Evolutionary conservation across 2,888 invertebrate species (phyloP).

Genomic region (Geophilus truncorum): DNA sequence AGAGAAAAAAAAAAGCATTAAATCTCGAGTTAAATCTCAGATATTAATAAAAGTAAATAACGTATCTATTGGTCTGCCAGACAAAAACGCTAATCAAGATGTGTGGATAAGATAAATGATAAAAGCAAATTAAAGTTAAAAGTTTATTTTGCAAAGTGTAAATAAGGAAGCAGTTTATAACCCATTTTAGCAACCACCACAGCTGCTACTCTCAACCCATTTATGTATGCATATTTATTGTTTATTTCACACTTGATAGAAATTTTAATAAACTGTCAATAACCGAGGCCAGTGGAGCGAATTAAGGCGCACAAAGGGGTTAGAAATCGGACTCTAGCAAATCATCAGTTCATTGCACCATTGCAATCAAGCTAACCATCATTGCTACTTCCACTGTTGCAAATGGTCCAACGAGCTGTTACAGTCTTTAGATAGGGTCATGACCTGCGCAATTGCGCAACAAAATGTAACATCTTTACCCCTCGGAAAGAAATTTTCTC

Average conservation of each 20-base stretch:
- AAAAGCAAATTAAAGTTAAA: not conserved
- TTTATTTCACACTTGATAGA: slow-evolving; percentile 31
- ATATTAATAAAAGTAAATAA: not conserved
- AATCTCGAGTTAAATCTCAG: not conserved
- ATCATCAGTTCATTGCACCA: slow-evolving; percentile 16
- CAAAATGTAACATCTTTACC: not conserved
- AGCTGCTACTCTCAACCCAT: not conserved
- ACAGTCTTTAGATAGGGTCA: not conserved
- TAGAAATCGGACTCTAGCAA: slow-evolving; percentile 8
- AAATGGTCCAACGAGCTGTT: slow-evolving; percentile 2
- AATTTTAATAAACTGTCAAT: slow-evolving; percentile 28
- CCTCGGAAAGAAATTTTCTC: not conserved
- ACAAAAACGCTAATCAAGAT: not conserved
- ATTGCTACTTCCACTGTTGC: not conserved
- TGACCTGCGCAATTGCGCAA: not conserved
- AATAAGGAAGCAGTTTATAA: not conserved
- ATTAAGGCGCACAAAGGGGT: slow-evolving; percentile 14
- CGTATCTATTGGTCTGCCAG: slow-evolving; percentile 2
- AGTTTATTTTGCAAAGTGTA: not conserved
- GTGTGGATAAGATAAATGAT: not conserved
- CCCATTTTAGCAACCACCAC: not conserved
- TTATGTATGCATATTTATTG: slow-evolving; percentile 29
- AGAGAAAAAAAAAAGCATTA: not conserved
- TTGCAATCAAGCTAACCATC: not conserved
- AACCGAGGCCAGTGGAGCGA: slow-evolving; percentile 18